phyloP scores from a whole-genome alignment of 2,888 invertebrate genomes.

The Glaucopsyche alexis region DNA sequence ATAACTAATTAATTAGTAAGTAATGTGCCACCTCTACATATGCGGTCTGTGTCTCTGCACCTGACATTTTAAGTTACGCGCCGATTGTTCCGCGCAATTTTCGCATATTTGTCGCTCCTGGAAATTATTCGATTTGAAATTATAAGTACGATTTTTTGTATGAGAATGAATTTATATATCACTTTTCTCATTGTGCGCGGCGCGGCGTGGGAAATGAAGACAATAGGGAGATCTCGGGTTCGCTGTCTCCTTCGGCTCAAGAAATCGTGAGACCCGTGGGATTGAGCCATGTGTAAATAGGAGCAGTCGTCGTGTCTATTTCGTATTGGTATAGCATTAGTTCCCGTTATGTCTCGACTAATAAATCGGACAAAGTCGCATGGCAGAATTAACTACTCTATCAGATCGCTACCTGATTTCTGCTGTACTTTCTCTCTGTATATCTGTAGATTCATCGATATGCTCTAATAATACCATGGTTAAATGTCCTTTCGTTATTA shows the following conservation, averaged over 20 bases:
- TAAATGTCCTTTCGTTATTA: not conserved
- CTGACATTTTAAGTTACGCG: not conserved
- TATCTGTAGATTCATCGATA: constrained; percentile 5
- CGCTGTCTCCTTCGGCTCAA: constrained; percentile 46
- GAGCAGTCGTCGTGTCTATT: constrained; percentile 46
- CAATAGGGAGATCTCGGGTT: constrained; percentile 60
- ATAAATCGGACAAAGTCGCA: constrained; percentile 20
- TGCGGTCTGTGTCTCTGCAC: not conserved
- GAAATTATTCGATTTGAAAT: constrained; percentile 27
- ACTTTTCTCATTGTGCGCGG: constrained; percentile 49
- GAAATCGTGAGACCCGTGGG: constrained; percentile 63
- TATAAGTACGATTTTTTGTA: constrained; percentile 36
- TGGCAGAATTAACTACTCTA: constrained; percentile 14
- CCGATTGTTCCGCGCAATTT: not conserved
- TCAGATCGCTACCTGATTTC: constrained; percentile 16
- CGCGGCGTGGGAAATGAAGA: constrained; percentile 57
- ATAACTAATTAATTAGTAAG: too few species aligned
- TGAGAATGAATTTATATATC: constrained; percentile 50
- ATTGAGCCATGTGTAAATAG: constrained; percentile 46
- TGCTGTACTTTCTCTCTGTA: constrained; percentile 8
- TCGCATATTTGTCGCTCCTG: constrained; percentile 27
- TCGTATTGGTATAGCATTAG: constrained; percentile 42
- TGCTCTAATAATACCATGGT: not conserved
- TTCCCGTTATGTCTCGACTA: constrained; percentile 31
- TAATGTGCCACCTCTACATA: not conserved